Evolutionary conservation across 1,140 invertebrate genomes (phyloP), one percentile per base, ranked within the genome.

Genomic region (Chrysomallon squamiferum): DNA sequence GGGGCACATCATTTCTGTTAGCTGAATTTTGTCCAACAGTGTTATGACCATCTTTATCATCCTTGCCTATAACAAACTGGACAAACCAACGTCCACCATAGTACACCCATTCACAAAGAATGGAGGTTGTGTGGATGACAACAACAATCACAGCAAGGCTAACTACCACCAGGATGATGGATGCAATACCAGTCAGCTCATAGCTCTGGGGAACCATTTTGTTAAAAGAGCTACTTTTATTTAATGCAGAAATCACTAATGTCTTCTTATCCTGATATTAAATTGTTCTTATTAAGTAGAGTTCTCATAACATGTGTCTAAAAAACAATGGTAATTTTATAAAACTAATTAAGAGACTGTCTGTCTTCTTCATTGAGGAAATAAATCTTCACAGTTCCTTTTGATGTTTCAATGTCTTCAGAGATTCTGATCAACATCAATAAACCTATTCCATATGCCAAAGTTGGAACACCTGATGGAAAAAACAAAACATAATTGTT

Each of bases 361-460:
- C 50, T 54, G 78, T 95, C 90, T 89, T 97, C 95, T 66, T 90
- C 88, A 77, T 94, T 89, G 52, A 95, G 86, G 84, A 96, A 97
- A 84, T 94, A 94, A 81, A 96, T 93, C 69, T 88, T 89, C 0
- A 96, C 90, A 62, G 88, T 85, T 20, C 92, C 92, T 73, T 89
- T 88, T 32, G 89, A 80, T 56, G 93, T 93, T 62, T 88, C 74
- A 13, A 96, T 93, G 43, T 89, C 85, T 88, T 97, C 95, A 70
- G 87, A 85, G 80, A 94, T 92, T 72, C 86, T 90, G 71, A 95
- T 94, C 50, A 97, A 84, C 73, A 90, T 89, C 66, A 89, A 92
- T 13, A 94, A 94, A 43, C 92, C 93, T 66, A 95, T 83, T 68
- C 95, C 95, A 88, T 97, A 97, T 29, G 93, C 89, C 58, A 97